Conservation (phyloP, 2,888 invertebrate genomes). For the Mantis religiosa region DNA sequence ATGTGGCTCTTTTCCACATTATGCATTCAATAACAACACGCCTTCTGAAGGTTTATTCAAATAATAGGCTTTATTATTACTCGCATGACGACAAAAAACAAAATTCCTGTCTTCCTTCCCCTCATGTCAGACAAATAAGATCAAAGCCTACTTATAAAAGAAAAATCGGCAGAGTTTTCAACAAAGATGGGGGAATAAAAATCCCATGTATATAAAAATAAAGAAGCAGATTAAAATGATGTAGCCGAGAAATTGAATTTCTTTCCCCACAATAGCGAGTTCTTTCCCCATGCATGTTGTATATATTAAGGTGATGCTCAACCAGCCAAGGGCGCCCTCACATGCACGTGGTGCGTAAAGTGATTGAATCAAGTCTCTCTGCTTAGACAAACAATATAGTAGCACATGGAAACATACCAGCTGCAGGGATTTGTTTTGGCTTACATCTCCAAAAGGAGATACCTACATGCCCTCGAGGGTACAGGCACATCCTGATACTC, state of each 20-base stretch:
- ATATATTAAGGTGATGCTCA: neutral
- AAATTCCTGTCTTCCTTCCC: neutral
- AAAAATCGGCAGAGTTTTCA: neutral
- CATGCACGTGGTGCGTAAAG: neutral
- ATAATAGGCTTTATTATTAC: slow-evolving; percentile 17
- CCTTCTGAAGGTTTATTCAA: neutral
- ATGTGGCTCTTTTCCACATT: neutral
- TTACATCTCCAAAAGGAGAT: neutral
- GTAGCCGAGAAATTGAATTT: slow-evolving; percentile 22
- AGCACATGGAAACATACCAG: neutral
- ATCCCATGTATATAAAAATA: neutral
- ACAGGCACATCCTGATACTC: neutral
- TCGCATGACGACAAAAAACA: neutral
- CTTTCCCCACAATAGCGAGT: slow-evolving; percentile 14
- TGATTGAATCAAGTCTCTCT: neutral
- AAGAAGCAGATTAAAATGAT: slow-evolving; percentile 19
- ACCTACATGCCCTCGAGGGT: neutral
- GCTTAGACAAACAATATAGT: neutral
- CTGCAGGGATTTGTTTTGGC: neutral
- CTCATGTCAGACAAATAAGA: neutral
- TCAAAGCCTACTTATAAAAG: neutral
- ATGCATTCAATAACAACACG: neutral
- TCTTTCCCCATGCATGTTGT: neutral
- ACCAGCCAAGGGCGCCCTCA: neutral
- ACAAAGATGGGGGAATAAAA: neutral